Conservation (phyloP, 2,113 vertebrate genomes). For the Nanger granti region DNA sequence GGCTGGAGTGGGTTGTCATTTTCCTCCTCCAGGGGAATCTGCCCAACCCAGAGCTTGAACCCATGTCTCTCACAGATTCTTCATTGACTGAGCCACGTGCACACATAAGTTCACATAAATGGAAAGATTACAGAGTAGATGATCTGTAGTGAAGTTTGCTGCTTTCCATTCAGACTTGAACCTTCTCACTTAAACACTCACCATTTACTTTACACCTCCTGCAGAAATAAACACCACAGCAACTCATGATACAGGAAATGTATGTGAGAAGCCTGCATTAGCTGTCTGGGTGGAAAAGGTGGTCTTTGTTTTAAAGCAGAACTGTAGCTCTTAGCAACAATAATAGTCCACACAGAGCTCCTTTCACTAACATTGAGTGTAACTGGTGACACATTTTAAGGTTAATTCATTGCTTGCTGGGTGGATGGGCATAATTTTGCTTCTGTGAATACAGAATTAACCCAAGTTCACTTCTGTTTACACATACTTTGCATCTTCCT, state of each 20-base stretch:
- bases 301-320: not conserved
- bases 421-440: not conserved
- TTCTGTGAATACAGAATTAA: not conserved
- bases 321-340: not conserved
- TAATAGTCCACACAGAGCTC: not conserved
- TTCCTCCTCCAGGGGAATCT: not conserved
- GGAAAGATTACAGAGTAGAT: not conserved
- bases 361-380: not conserved
- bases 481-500: not conserved
- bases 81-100: not conserved
- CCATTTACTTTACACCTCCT: not conserved
- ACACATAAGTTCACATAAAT: not conserved
- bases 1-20: not conserved
- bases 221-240: not conserved
- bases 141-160: not conserved
- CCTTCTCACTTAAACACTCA: not conserved
- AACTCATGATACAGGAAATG: not conserved
- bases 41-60: not conserved
- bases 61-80: not conserved
- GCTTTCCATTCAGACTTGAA: not conserved
- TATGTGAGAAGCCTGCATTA: accelerated
- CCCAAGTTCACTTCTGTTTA: not conserved
- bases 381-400: not conserved
- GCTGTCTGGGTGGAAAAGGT: not conserved
- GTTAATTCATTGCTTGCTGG: not conserved